phyloP scores from a whole-genome alignment of 2,797 vertebrate species.

The Amblyraja radiata region DNA sequence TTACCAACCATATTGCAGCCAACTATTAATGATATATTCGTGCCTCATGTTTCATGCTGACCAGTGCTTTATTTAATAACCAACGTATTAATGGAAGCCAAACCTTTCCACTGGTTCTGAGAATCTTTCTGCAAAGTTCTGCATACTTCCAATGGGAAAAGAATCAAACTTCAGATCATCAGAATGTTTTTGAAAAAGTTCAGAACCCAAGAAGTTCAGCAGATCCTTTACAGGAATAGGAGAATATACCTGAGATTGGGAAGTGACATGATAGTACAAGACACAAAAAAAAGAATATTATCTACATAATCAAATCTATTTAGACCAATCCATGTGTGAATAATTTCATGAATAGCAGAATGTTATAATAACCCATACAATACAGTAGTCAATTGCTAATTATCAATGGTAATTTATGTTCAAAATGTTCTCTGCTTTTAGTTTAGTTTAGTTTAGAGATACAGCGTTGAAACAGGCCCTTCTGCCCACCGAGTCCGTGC shows the following conservation, averaged over 20 bases:
- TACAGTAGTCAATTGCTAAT: neutral
- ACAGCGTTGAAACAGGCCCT: no score
- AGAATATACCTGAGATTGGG: no score
- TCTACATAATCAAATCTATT: neutral
- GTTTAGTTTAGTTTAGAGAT: no score
- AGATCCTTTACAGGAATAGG: neutral
- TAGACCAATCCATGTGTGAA: neutral
- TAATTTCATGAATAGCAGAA: neutral
- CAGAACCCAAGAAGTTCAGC: neutral
- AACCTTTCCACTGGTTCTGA: neutral
- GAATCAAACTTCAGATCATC: neutral
- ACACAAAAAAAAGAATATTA: neutral
- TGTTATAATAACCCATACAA: neutral
- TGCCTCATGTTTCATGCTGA: neutral
- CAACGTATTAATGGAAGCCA: neutral
- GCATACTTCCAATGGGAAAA: neutral
- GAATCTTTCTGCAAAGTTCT: neutral
- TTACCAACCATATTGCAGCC: neutral
- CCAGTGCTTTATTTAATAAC: neutral
- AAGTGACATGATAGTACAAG: neutral
- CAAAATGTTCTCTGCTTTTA: neutral
- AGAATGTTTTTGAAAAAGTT: neutral
- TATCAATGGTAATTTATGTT: neutral
- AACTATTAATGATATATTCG: neutral
- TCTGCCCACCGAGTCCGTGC: no score